A percentile compares a stretch with the other conserved stretches of the same genome.
phyloP scores from a whole-genome alignment of 2,888 invertebrate genomes.

The Gymnosoma rotundatum region DNA sequence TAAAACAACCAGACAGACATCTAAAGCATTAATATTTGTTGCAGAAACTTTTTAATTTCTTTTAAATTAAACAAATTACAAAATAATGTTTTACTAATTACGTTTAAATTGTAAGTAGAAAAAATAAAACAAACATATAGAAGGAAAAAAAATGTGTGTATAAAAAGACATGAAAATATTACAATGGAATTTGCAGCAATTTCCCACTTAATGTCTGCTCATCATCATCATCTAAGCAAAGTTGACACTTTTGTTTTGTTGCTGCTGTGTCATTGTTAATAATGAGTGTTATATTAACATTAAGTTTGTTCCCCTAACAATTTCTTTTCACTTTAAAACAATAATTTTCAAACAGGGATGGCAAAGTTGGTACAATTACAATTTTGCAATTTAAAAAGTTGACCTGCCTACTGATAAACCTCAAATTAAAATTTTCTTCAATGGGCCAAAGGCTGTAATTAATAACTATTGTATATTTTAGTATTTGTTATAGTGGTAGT shows the following conservation, averaged over 20 bases:
- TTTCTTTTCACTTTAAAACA: not conserved
- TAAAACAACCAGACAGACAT: conserved; percentile 30
- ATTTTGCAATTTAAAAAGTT: no score
- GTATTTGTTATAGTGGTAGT: no score
- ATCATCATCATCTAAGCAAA: conserved; percentile 76
- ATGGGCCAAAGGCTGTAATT: no score
- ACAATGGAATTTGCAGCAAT: conserved; percentile 53
- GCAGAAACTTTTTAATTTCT: conserved; percentile 57
- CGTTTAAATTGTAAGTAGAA: conserved; percentile 78
- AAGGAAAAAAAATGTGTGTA: not conserved
- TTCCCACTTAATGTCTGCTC: conserved; percentile 73
- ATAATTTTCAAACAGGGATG: no score
- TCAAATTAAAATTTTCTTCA: no score
- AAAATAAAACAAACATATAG: conserved; percentile 39
- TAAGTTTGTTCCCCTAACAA: conserved; percentile 20
- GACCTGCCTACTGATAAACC: no score
- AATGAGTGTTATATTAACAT: conserved; percentile 57
- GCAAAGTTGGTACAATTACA: no score
- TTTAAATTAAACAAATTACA: conserved; percentile 71
- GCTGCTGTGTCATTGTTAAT: conserved; percentile 68
- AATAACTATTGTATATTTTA: no score
- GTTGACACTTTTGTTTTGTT: conserved; percentile 75
- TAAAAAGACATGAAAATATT: conserved; percentile 38
- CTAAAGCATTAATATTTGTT: conserved; percentile 57
- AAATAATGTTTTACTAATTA: conserved; percentile 79